phyloP scores from a whole-genome alignment of 2,113 vertebrate species.

The Noturus placidus region DNA sequence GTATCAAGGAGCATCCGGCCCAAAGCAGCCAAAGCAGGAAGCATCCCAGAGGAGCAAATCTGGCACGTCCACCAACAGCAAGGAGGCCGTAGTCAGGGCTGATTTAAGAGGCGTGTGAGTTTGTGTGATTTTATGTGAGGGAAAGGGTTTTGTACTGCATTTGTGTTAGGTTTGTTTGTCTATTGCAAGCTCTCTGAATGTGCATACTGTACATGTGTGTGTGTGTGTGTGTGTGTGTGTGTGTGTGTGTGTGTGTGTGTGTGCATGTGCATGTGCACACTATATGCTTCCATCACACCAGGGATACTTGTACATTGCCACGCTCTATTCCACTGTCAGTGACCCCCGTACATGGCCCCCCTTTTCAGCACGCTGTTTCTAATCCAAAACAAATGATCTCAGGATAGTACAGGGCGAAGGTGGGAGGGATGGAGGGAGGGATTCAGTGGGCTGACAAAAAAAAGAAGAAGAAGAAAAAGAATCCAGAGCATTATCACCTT shows the following conservation, averaged over 20 bases:
- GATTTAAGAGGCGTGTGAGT: slow-evolving; percentile 32
- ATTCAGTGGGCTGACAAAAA: slow-evolving; percentile 37
- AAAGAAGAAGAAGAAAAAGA: slow-evolving; percentile 55
- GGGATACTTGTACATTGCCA: slow-evolving; percentile 76
- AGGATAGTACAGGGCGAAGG: slow-evolving; percentile 54
- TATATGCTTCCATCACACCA: slow-evolving; percentile 59
- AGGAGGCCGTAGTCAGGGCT: slow-evolving; percentile 31
- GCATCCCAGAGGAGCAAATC: slow-evolving; percentile 50
- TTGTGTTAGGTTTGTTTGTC: slow-evolving; percentile 18
- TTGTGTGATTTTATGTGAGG: slow-evolving; percentile 18
- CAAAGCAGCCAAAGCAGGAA: slow-evolving; percentile 37
- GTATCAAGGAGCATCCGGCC: slow-evolving; percentile 47
- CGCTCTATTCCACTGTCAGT: slow-evolving; percentile 65
- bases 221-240: slow-evolving; percentile 9
- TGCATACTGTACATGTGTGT: background rate
- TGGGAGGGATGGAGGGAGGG: slow-evolving; percentile 65
- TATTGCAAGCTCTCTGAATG: slow-evolving; percentile 17
- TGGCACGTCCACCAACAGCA: slow-evolving; percentile 46
- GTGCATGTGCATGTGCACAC: background rate
- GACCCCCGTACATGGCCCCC: slow-evolving; percentile 42
- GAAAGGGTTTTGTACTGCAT: background rate
- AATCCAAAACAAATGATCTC: slow-evolving; percentile 93
- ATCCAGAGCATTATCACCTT: slow-evolving; percentile 79
- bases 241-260: slow-evolving; percentile 10
- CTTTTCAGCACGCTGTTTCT: slow-evolving; percentile 79